phyloP scores from a whole-genome alignment of 2,113 vertebrate genomes.

The Chionodraco myersi region DNA sequence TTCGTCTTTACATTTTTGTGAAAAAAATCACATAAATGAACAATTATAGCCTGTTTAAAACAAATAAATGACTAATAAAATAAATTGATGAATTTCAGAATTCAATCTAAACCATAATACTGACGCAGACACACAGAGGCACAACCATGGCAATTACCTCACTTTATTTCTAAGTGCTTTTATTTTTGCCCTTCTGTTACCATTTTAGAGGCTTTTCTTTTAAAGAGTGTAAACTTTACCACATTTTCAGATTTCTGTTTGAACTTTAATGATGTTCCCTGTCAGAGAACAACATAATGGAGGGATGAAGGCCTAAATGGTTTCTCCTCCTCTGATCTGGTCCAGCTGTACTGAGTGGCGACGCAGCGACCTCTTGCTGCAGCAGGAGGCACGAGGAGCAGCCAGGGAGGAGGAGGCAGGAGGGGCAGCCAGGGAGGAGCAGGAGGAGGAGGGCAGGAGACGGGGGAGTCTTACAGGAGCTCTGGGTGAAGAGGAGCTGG shows the following conservation, averaged over 20 bases:
- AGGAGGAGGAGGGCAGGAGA: constrained; percentile 16
- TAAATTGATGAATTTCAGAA: no score
- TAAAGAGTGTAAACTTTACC: neutral
- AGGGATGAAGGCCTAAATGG: neutral
- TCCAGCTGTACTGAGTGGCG: constrained; percentile 68
- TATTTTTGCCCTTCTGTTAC: no score
- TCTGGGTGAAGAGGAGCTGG: constrained; percentile 29
- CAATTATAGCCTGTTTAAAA: no score
- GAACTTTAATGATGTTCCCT: neutral
- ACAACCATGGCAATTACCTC: no score
- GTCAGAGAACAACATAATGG: neutral
- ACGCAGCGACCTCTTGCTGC: constrained; percentile 5
- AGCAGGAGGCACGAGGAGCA: constrained; percentile 30
- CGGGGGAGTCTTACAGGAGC: constrained; percentile 20
- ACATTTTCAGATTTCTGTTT: neutral
- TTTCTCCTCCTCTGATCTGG: constrained; percentile 32
- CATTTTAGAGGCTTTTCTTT: neutral
- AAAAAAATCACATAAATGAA: no score
- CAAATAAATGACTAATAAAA: no score
- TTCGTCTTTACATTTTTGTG: neutral
- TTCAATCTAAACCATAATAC: no score
- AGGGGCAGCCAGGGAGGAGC: constrained; percentile 31
- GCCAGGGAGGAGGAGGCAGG: constrained; percentile 32
- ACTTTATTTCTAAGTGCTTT: no score
- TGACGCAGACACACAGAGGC: no score